Percentiles rank a stretch among this genome's conserved stretches.
These are phyloP conservation scores for Hydractinia echinata DNA, from an alignment of 30 jellyfish, hydroid and myxozoan species.

Conservation along the genomic window DNA sequence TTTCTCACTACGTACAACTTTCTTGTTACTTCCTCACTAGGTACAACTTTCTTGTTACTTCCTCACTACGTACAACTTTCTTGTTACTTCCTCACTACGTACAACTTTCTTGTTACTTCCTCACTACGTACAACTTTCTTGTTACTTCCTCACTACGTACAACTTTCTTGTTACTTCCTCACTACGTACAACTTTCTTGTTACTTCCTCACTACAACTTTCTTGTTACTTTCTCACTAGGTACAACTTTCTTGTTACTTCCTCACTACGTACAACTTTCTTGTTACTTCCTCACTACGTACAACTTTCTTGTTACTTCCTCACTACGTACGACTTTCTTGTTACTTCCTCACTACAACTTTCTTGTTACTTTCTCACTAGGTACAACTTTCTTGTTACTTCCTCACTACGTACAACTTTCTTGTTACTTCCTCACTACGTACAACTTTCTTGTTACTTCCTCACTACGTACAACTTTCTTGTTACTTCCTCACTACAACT, in stretches of 20 bases:
- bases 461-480: neutral
- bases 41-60: no score
- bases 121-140: neutral
- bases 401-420: neutral
- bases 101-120: no score
- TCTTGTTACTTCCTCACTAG: neutral
- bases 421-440: neutral
- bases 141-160: neutral
- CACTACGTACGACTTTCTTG: no score
- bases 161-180: no score
- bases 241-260: neutral
- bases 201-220: neutral
- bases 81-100: neutral
- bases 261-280: no score
- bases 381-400: no score
- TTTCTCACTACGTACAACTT: no score
- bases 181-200: neutral
- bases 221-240: no score
- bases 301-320: neutral
- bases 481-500: neutral
- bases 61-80: neutral
- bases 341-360: neutral
- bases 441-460: no score
- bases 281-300: no score
- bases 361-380: neutral